A percentile compares a stretch with the other conserved stretches of the same genome.
Evolutionary conservation across 2,113 vertebrate species (phyloP).

Genomic region (Seriola aureovittata): DNA sequence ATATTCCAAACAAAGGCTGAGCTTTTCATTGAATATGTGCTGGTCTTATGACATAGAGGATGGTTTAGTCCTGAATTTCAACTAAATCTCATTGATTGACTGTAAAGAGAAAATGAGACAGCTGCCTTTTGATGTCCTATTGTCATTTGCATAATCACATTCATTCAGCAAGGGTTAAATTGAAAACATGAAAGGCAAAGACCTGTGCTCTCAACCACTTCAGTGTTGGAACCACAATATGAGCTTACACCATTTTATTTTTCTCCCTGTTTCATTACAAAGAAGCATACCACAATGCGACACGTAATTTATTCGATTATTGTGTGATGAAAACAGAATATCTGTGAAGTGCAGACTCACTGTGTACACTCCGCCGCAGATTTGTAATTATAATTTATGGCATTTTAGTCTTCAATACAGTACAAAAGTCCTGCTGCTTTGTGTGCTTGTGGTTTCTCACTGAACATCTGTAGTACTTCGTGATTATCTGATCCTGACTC

Average conservation of each 20-base stretch:
- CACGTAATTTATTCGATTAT: slow-evolving; percentile 20
- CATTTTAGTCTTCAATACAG: background rate
- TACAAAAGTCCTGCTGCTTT: background rate
- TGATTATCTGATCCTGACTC: background rate
- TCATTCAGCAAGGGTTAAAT: slow-evolving; percentile 42
- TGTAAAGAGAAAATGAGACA: slow-evolving; percentile 40
- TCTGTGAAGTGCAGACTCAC: slow-evolving; percentile 6
- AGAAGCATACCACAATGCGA: background rate
- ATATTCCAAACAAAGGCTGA: slow-evolving; percentile 15
- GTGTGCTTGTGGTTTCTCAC: background rate
- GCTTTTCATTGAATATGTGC: background rate
- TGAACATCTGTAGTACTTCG: slow-evolving; percentile 16
- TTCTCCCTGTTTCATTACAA: background rate
- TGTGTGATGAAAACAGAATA: slow-evolving; percentile 12
- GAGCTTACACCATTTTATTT: background rate
- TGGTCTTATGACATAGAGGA: slow-evolving; percentile 18
- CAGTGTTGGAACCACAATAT: slow-evolving; percentile 2
- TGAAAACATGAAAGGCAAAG: slow-evolving; percentile 36
- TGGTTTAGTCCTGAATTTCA: slow-evolving; percentile 39
- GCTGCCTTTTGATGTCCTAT: slow-evolving; percentile 41
- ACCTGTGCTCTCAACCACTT: slow-evolving; percentile 1
- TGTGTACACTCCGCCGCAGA: background rate
- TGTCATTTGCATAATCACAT: slow-evolving; percentile 59
- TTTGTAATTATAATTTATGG: slow-evolving; percentile 11
- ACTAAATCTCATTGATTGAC: slow-evolving; percentile 40